phyloP scores from a whole-genome alignment of 1,140 invertebrate species.

The Diorhabda elongata region DNA sequence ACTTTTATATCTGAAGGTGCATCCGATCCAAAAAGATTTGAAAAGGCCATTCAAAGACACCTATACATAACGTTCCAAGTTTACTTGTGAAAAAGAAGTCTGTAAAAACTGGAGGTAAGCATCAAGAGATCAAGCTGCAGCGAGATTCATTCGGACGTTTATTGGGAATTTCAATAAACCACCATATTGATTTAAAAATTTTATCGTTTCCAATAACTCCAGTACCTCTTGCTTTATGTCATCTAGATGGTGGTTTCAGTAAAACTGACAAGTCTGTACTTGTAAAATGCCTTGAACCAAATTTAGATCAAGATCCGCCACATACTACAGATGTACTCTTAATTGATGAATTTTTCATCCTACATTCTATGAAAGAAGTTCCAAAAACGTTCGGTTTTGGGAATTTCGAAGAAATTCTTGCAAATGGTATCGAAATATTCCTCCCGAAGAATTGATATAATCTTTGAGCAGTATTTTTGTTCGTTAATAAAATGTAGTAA shows the following conservation, averaged over 20 bases:
- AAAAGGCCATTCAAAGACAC: no score
- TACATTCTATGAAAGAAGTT: not conserved
- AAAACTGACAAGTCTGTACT: not conserved
- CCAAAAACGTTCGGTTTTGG: not conserved
- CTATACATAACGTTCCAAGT: no score
- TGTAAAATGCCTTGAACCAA: constrained; percentile 3
- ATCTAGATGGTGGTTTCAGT: not conserved
- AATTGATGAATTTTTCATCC: not conserved
- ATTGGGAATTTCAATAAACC: constrained; percentile 24
- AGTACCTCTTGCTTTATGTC: constrained; percentile 21
- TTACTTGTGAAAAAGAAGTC: no score
- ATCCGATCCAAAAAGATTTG: no score
- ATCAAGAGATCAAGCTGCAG: no score
- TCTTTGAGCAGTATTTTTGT: no score
- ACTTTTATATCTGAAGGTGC: no score
- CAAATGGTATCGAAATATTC: not conserved
- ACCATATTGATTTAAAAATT: constrained; percentile 23
- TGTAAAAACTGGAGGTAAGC: not conserved
- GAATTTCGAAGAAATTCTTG: not conserved
- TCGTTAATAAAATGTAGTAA: no score
- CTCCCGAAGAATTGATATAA: not conserved
- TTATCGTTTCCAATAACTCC: constrained; percentile 22
- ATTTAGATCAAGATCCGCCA: not conserved
- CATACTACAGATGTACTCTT: constrained; percentile 1
- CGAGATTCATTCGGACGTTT: constrained; percentile 20